Evolutionary conservation across 2,113 vertebrate genomes (phyloP).

Genomic region (Agelaius phoeniceus): DNA sequence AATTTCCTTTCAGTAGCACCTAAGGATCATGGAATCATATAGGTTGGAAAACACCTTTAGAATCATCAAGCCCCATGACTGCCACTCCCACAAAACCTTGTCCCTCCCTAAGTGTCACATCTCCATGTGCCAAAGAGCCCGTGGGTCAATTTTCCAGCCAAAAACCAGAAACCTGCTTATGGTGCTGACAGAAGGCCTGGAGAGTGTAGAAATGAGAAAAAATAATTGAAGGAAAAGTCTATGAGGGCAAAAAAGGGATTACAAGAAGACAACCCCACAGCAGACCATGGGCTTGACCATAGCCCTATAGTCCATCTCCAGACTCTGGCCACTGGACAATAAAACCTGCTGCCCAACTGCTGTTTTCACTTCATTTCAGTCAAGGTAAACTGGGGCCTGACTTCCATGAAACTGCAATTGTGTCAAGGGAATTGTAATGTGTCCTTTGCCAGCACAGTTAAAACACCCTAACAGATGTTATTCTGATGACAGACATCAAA

Average conservation of each 20-base stretch:
- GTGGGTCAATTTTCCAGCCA: not conserved
- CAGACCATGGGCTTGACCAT: not conserved
- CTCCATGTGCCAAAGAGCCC: not conserved
- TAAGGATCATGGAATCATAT: not conserved
- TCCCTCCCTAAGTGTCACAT: not conserved
- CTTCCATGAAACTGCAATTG: not conserved
- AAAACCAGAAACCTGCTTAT: not conserved
- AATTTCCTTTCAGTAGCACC: not conserved
- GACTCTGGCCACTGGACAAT: not conserved
- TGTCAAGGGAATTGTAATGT: not conserved
- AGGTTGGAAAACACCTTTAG: not conserved
- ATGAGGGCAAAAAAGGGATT: not conserved
- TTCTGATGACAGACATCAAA: slow-evolving; percentile 47
- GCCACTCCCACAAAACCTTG: not conserved
- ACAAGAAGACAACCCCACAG: not conserved
- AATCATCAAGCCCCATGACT: not conserved
- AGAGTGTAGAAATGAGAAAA: not conserved
- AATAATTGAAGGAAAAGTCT: not conserved
- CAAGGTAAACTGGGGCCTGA: not conserved
- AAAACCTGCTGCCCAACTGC: not conserved
- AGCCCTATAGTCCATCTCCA: not conserved
- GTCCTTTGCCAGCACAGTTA: not conserved
- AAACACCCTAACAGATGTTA: not conserved
- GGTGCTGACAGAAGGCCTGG: not conserved
- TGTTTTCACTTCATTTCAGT: not conserved